Evolutionary conservation across 2,888 invertebrate species (phyloP), one percentile per base, ranked within the genome.

Genomic region (Polylopha cassiicola): DNA sequence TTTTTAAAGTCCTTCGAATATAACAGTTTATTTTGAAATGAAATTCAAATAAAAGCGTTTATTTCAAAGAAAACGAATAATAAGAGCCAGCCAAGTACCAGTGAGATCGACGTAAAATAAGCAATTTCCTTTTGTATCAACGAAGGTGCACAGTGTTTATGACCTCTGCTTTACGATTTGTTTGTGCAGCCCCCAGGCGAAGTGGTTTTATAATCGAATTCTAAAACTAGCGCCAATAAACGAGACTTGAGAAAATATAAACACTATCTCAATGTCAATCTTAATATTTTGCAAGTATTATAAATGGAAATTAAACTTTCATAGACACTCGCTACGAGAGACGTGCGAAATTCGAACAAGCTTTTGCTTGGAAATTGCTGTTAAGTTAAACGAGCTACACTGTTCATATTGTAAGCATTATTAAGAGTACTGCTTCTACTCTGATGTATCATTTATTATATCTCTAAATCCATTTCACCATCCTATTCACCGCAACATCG

Each of bases 111-210:
- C 77, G 74, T 82, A 81, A 81, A 82, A 81, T 79, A 81, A 80
- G 81, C 77, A 77, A 81, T 82, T 79, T 80, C 80, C 78, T 75
- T 74, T 79, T 76, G 78, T 76, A 75, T 76, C 73, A 75, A 66
- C 68, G 61, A 71, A 79, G 79, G 80, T 80, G 80, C 72, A 62
- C 68, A 61, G 53, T 68, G 67, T 81, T 80, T 81, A 81, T 73
- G 78, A 71, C 65, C 60, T 57, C 51, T 51, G 51, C 60, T 81
- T 81, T 80, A 81, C 80, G 79, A 74, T 78, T 77, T 76, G 73
- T 79, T 81, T 76, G 76, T 65, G 61, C 62, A 57, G 61, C 60
- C 56, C 55, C 60, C 56, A 51, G 54, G 48, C 49, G 41, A 44
- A 50, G 53, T 47, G 63, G 66, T 68, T 70, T 71, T 69, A 69